Evolutionary conservation across 2,888 invertebrate genomes (phyloP), one percentile per base, ranked within the genome.

Genomic region (Lysandra coridon): DNA sequence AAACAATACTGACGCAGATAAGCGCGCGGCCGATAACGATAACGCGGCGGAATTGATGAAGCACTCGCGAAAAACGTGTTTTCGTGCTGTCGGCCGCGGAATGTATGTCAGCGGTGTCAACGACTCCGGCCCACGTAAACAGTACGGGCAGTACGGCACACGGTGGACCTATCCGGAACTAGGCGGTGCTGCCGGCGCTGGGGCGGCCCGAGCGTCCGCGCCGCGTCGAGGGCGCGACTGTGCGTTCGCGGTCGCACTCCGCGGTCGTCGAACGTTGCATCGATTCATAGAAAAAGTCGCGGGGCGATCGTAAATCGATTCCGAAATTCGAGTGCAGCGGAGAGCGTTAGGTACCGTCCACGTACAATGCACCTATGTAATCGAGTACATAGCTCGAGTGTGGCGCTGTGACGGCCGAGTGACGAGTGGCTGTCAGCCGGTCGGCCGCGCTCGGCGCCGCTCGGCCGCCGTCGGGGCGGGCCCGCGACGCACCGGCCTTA

Each of bases 81-180:
- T 85, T 84, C 88, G 88, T 87, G 87, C 90, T 88, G 90, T 90
- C 92, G 90, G 87, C 86, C 87, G 87, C 88, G 88, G 93, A 93
- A 94, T 95, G 93, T 94, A 88, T 95, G 95, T 95, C 95, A 95
- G 88, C 90, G 87, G 90, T 90, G 93, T 94, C 94, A 94, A 88
- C 92, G 94, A 93, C 93, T 90, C 88, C 87, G 78, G 87, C 87
- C 87, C 88, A 90, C 90, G 93, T 94, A 94, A 92, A 91, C 91
- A 90, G 86, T 86, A 84, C 86, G 87, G 84, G 91, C 91, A 90
- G 86, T 86, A 84, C 86, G 87, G 84, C 87, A 89, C 94, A 93
- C 92, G 93, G 92, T 92, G 91, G 49, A 49, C 49, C 85, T 85
- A 86, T 82, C 80, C 80, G 84, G 83, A 81, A 87, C 88, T 88